A percentile compares a stretch with the other conserved stretches of the same genome.
These are phyloP conservation scores for Mormyrus proboscirostris DNA, from an alignment of 2,797 vertebrate species.

Conservation along the genomic window DNA sequence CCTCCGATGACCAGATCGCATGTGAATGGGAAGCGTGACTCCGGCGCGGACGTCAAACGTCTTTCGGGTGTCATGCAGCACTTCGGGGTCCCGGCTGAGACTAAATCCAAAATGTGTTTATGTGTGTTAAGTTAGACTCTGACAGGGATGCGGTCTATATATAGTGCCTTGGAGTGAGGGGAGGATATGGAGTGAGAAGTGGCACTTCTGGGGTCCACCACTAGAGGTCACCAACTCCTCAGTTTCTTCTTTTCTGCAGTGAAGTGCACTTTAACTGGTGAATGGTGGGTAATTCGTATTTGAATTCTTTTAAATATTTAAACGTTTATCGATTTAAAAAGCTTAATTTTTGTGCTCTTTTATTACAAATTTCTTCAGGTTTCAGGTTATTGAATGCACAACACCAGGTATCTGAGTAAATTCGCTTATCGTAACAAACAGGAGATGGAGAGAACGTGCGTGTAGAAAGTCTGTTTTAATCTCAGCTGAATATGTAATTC, in stretches of 20 bases:
- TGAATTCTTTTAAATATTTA: neutral
- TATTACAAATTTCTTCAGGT: neutral
- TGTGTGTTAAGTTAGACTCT: constrained; percentile 37
- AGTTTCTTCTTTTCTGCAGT: neutral
- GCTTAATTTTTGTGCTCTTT: neutral
- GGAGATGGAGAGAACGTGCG: neutral
- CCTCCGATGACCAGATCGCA: neutral
- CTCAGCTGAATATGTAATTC: neutral
- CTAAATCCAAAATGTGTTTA: neutral
- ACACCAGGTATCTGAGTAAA: neutral
- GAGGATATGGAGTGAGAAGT: constrained; percentile 30
- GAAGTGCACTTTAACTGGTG: constrained; percentile 19
- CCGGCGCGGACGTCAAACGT: neutral
- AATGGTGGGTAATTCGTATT: neutral
- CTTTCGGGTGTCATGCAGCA: neutral
- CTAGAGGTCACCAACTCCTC: constrained; percentile 2
- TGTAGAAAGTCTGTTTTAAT: neutral
- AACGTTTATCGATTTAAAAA: neutral
- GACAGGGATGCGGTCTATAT: constrained; percentile 67
- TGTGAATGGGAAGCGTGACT: neutral
- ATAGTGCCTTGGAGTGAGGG: constrained; percentile 68
- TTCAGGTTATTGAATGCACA: neutral
- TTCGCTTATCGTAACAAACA: neutral
- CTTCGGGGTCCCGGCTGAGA: neutral
- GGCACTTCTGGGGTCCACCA: neutral